Evolutionary conservation across 1,140 invertebrate genomes (phyloP).

Genomic region (Mactra quadrangularis): DNA sequence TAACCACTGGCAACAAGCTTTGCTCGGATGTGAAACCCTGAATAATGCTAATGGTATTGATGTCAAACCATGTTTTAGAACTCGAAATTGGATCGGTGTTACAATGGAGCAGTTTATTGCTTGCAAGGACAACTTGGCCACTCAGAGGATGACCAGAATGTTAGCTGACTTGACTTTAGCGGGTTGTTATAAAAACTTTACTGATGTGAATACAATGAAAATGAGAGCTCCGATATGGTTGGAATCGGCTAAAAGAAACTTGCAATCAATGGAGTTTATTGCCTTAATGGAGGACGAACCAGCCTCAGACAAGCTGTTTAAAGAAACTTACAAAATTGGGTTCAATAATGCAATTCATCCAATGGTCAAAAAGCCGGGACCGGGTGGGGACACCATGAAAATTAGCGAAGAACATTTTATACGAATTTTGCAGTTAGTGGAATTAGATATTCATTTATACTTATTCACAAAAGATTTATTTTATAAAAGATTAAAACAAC

Average conservation of each 20-base stretch:
- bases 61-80: conserved; percentile 84
- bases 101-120: conserved; percentile 92
- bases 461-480: conserved; percentile 95
- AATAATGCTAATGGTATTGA: conserved; percentile 88
- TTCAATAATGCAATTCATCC: conserved; percentile 46
- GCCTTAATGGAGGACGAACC: conserved; percentile 97
- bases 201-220: conserved; percentile 87
- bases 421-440: conserved; percentile 91
- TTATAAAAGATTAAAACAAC: conserved; percentile 89
- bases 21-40: conserved; percentile 85
- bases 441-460: conserved; percentile 96
- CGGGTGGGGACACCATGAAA: conserved; percentile 83
- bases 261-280: conserved; percentile 97
- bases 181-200: conserved; percentile 94
- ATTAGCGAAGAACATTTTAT: conserved; percentile 89
- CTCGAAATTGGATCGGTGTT: conserved; percentile 86
- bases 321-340: conserved; percentile 96
- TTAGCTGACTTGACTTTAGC: conserved; percentile 93
- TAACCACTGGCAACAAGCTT: conserved; percentile 93
- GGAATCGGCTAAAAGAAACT: conserved; percentile 96
- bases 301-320: conserved; percentile 97
- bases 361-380: conserved; percentile 62
- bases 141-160: conserved; percentile 98
- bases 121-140: conserved; percentile 96
- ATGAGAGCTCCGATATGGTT: conserved; percentile 91